A percentile compares a stretch with the other conserved stretches of the same genome.
Conservation (phyloP, 53 echinoderm and acorn worm genomes). For the Astropecten irregularis region DNA sequence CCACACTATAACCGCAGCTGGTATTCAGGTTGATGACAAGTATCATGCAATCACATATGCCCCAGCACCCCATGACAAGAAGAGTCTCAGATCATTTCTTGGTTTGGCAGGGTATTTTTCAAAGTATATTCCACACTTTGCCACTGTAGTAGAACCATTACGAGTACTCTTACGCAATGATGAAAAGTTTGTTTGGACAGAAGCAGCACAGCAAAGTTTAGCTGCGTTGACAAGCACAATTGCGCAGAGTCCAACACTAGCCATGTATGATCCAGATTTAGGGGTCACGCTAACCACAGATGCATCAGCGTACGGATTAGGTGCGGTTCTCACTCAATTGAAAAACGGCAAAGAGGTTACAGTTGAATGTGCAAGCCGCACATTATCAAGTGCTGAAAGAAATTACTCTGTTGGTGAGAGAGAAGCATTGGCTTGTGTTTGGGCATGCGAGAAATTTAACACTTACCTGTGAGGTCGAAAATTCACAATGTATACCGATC, state of each 20-base stretch:
- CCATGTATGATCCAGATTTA: slow-evolving; percentile 42
- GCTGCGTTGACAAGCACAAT: not conserved
- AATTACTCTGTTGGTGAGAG: slow-evolving; percentile 36
- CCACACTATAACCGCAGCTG: slow-evolving; percentile 33
- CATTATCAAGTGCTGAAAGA: slow-evolving; percentile 13
- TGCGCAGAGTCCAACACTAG: not conserved
- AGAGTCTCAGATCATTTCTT: slow-evolving; percentile 26
- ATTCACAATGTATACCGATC: slow-evolving; percentile 18
- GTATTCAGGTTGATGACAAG: slow-evolving; percentile 37
- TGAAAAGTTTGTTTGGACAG: slow-evolving; percentile 6
- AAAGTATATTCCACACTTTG: slow-evolving; percentile 35
- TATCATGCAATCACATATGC: slow-evolving; percentile 32
- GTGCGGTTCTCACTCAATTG: slow-evolving; percentile 49
- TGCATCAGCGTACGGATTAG: slow-evolving; percentile 51
- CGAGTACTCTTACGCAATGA: not conserved
- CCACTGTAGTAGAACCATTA: slow-evolving; percentile 32
- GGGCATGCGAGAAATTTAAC: slow-evolving; percentile 36
- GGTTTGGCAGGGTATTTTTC: slow-evolving; percentile 50
- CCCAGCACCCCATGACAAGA: slow-evolving; percentile 35
- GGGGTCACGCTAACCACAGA: slow-evolving; percentile 38
- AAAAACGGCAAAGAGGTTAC: slow-evolving; percentile 19
- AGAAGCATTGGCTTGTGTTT: slow-evolving; percentile 47
- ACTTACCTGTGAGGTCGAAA: slow-evolving; percentile 40
- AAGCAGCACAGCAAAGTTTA: slow-evolving; percentile 11
- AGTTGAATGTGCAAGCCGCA: slow-evolving; percentile 17